Base-by-base conservation (phyloP, 2,113 vertebrate species). In the Microcebus murinus region DNA sequence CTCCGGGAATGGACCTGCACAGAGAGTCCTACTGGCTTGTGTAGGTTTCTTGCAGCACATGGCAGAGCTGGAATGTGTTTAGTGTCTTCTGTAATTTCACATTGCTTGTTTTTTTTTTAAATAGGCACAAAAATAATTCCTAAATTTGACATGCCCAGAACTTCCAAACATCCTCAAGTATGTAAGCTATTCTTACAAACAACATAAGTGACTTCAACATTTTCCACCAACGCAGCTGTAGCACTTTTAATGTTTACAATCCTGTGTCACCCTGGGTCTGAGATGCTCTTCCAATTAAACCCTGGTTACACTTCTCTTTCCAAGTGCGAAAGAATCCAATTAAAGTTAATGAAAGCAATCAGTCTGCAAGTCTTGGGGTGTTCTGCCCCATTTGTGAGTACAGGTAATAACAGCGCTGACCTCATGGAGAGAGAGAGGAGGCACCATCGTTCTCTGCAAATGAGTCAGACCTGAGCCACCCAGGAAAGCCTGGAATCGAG, bases 311-410 rank as follows among this genome's bases (percentile, higher is more conserved):
- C 81, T 88, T 98, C 95, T 96, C 97, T 96, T 97, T 96, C 97
- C 85, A 98, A 98, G 97, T 98, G 97, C 90, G 61, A 96, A 97
- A 94, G 95, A 98, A 98, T 98, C 93, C 95, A 98, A 98, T 98
- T 98, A 98, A 98, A 98, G 36, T 42, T 98, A 98, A 98, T 98
- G 98, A 98, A 98, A 98, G 97, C 96, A 98, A 99, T 98, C 98
- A 97, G 97, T 98, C 96, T 97, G 90, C 94, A 97, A 97, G 84
- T 77, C 90, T 97, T 15, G 67, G 88, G 97, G 97, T 92, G 95
- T 88, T 79, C 97, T 96, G 97, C 96, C 87, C 97, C 90, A 74
- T 98, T 98, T 97, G 97, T 97, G 95, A 97, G 92, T 96, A 96
- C 61, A 98, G 65, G 90, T 97, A 96, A 90, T 97, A 97, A 96